Evolutionary conservation across 2,888 invertebrate genomes (phyloP).

Genomic region (Andrena flavipes): DNA sequence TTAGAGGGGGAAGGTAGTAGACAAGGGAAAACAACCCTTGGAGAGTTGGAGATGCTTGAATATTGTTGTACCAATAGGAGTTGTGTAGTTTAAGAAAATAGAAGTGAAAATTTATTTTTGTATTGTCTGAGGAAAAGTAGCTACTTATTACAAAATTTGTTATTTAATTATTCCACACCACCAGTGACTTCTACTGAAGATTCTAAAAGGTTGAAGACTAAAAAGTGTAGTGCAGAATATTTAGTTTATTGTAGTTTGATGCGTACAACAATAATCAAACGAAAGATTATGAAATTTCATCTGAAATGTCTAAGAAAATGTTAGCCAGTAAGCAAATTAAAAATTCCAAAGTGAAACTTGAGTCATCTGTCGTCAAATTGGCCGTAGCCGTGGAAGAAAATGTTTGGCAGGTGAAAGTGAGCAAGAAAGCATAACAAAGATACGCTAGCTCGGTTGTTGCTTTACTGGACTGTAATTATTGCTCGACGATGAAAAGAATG

Average conservation of each 20-base stretch:
- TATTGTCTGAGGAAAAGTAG: neutral
- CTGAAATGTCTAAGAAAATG: too few relatives aligned
- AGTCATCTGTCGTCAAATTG: constrained; percentile 2
- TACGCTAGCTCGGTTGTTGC: constrained; percentile 25
- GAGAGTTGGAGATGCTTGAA: neutral
- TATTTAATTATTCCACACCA: too few relatives aligned
- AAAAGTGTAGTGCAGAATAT: too few relatives aligned
- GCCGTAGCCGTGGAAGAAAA: constrained; percentile 3
- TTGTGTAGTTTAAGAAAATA: neutral
- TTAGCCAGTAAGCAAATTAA: neutral
- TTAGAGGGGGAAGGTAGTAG: neutral
- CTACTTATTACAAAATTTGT: too few relatives aligned
- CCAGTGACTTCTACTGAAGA: too few relatives aligned
- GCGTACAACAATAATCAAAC: too few relatives aligned
- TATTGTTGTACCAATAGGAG: neutral
- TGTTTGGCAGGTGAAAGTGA: constrained; percentile 53
- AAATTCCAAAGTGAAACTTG: neutral
- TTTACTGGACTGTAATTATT: constrained; percentile 43
- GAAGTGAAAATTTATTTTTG: neutral
- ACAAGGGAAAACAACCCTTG: constrained; percentile 6
- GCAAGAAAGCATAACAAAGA: constrained; percentile 53
- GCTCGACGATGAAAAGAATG: constrained; percentile 12
- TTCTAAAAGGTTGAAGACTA: too few relatives aligned
- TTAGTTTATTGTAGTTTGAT: too few relatives aligned
- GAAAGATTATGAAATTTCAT: too few relatives aligned